These are phyloP conservation scores for Xerus inauris DNA, from an alignment of 2,113 vertebrate genomes.

Conservation along the genomic window DNA sequence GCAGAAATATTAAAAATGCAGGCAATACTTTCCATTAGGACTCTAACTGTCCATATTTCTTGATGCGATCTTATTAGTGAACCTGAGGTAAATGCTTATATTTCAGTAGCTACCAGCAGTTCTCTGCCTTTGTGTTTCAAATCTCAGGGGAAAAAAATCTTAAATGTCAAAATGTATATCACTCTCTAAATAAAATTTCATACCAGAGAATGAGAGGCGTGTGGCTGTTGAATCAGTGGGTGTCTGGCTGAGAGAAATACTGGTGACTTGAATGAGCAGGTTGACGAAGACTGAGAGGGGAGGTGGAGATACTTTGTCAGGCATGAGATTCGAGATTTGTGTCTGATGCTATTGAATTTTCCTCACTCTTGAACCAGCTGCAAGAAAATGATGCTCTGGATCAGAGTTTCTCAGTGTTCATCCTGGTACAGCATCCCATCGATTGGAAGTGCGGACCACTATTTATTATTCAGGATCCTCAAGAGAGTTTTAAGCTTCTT, in stretches of 20 bases:
- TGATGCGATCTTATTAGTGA: slow-evolving; percentile 56
- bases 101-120: slow-evolving; percentile 31
- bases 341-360: background rate
- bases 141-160: slow-evolving; percentile 49
- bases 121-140: slow-evolving; percentile 62
- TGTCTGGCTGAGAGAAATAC: slow-evolving; percentile 40
- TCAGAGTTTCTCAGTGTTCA: background rate
- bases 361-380: background rate
- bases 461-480: background rate
- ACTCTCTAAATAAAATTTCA: slow-evolving; percentile 71
- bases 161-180: slow-evolving; percentile 76
- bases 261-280: background rate
- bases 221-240: slow-evolving; percentile 44
- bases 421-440: background rate
- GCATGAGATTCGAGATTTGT: background rate
- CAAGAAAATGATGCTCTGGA: background rate
- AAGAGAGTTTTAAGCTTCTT: background rate
- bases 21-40: slow-evolving; percentile 58
- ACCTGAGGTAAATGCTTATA: slow-evolving; percentile 53
- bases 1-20: slow-evolving; percentile 69
- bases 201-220: slow-evolving; percentile 12
- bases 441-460: background rate
- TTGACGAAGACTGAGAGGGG: slow-evolving; percentile 16
- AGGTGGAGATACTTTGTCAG: background rate
- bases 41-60: slow-evolving; percentile 37